Percentiles rank a stretch among this genome's conserved stretches.
Evolutionary conservation across 2,888 invertebrate genomes (phyloP).

Genomic region (Lathronympha strigana): DNA sequence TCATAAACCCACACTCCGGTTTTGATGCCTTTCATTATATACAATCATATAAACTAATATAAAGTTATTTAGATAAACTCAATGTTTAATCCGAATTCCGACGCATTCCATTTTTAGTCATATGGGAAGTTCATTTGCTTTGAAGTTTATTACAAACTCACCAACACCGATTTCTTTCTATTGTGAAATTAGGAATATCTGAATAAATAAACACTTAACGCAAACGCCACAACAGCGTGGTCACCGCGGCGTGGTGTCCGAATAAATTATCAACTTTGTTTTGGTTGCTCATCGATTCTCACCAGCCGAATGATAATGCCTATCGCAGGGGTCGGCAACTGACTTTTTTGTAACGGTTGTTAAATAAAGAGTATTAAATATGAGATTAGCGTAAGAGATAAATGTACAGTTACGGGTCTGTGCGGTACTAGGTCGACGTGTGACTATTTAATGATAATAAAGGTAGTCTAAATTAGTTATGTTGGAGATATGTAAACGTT

Average conservation of each 20-base stretch:
- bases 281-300: constrained; percentile 56
- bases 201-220: neutral
- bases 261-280: constrained; percentile 62
- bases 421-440: constrained; percentile 1
- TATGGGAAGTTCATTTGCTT: neutral
- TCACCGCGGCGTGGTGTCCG: constrained; percentile 47
- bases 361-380: neutral
- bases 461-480: neutral
- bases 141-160: neutral
- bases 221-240: constrained; percentile 29
- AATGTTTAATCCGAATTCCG: no score
- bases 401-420: neutral
- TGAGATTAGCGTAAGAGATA: neutral
- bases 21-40: no score
- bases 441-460: neutral
- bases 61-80: no score
- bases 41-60: no score
- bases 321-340: constrained; percentile 36
- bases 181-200: no score
- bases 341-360: neutral
- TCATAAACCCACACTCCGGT: no score
- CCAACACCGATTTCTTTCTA: neutral
- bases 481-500: neutral
- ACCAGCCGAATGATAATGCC: constrained; percentile 61
- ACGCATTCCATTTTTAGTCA: no score